Base-by-base conservation (phyloP, 1,140 invertebrate genomes). In the Venustaconcha ellipsiformis region DNA sequence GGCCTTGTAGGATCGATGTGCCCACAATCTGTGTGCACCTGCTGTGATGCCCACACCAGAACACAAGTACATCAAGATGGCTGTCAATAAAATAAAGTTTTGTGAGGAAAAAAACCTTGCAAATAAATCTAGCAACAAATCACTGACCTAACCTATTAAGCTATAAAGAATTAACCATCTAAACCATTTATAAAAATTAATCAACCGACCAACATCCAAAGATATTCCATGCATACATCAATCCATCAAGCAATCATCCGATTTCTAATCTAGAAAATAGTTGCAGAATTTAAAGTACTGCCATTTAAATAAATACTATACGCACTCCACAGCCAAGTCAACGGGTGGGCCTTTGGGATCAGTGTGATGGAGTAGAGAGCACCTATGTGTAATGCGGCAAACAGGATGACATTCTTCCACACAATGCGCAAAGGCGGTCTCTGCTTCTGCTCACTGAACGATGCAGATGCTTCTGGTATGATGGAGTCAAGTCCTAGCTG, bases 1-100 rank as follows among this genome's bases (percentile, higher is more conserved):
- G 12, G 97, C 97, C 91, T 98, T 98, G 91, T 98, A 99, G 0
- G 96, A 94, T 82, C 94, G 93, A 89, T 99, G 97, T 13, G 97
- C 93, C 97, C 97, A 99, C 37, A 99, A 92, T 82, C 97, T 92
- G 88, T 99, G 97, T 14, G 96, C 96, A 26, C 97, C 97, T 57
- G 96, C 97, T 18, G 97, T 99, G 70, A 99, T 95, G 17, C 92
- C 92, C 23, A 92, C 84, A 6, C 94, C 96, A 26, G 81, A 79
- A n/a, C 92, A 87, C 67, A 94, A 88, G 89, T 96, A 96, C 70
- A 88, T 82, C n/a, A 87, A 30, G 14, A 85, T 26, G 37, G 83
- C 88, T 89, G 82, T 30, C 86, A 83, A 60, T 15, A 76, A 72
- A 72, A 6, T 4, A 37, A 23, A 23, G 23, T 23, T 23, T 23